A percentile compares a stretch with the other conserved stretches of the same genome.
These are phyloP conservation scores for Channa maculata DNA, from an alignment of 2,113 vertebrate species.

Conservation along the genomic window DNA sequence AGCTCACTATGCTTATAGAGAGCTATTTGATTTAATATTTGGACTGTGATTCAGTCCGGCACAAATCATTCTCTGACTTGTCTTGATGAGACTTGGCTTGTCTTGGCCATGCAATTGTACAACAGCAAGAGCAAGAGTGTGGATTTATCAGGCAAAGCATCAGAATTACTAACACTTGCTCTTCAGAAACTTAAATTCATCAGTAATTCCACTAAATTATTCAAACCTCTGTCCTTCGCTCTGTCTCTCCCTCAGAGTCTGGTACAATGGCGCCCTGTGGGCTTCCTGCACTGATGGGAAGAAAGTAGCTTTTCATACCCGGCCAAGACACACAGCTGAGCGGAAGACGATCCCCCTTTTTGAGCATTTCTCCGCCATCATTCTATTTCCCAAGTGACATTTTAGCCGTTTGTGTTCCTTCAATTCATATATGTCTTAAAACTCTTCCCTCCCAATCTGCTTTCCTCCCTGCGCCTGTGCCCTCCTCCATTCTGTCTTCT, in stretches of 20 bases:
- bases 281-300: constrained; percentile 79
- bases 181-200: constrained; percentile 50
- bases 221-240: constrained; percentile 57
- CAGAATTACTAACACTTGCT: constrained; percentile 19
- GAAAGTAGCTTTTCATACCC: constrained; percentile 80
- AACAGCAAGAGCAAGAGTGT: neutral
- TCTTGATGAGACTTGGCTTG: neutral
- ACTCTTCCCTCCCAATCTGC: neutral
- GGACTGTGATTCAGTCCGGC: constrained; percentile 25
- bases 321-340: constrained; percentile 83
- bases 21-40: constrained; percentile 32
- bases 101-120: neutral
- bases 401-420: constrained; percentile 7
- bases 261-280: constrained; percentile 78
- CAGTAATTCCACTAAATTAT: constrained; percentile 66
- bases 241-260: constrained; percentile 42
- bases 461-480: neutral
- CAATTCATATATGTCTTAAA: too few species aligned
- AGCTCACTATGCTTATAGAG: neutral
- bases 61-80: constrained; percentile 16
- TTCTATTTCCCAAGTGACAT: constrained; percentile 36
- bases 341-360: constrained; percentile 77
- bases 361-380: constrained; percentile 44
- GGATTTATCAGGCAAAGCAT: constrained; percentile 5
- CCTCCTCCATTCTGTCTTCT: neutral